Evolutionary conservation across 35 echinoderm and acorn worm species (phyloP).

Genomic region (Heliocidaris tuberculata): DNA sequence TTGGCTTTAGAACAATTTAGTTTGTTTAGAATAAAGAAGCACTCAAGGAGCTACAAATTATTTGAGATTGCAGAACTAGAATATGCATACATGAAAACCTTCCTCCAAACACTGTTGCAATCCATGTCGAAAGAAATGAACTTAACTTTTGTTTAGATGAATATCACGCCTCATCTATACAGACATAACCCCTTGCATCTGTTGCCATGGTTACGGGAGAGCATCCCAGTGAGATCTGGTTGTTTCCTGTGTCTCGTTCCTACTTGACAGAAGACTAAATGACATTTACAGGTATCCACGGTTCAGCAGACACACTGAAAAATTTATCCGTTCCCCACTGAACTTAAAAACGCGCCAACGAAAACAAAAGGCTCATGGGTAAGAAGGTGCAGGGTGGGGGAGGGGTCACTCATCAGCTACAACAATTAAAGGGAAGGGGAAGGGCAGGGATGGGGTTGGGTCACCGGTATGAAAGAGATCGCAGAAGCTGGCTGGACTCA

Average conservation of each 20-base stretch:
- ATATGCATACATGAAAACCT: too few relatives aligned
- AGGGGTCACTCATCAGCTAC: background rate
- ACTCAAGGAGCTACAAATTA: too few relatives aligned
- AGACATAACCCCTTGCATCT: too few relatives aligned
- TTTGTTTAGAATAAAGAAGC: too few relatives aligned
- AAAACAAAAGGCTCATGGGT: slow-evolving; percentile 3
- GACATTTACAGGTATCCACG: slow-evolving; percentile 22
- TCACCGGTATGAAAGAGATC: slow-evolving; percentile 25
- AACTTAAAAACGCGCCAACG: slow-evolving; percentile 41
- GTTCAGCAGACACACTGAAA: slow-evolving; percentile 46
- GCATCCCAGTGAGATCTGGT: background rate
- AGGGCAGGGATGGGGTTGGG: background rate
- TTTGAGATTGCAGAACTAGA: too few relatives aligned
- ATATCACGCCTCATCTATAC: too few relatives aligned
- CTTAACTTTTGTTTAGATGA: too few relatives aligned
- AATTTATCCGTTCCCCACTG: slow-evolving; percentile 51
- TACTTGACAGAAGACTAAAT: background rate
- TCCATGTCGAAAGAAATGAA: too few relatives aligned
- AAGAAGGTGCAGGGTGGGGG: background rate
- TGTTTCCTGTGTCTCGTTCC: background rate
- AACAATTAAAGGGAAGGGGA: background rate
- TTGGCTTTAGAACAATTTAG: too few relatives aligned
- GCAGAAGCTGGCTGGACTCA: slow-evolving; percentile 42
- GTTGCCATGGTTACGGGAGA: background rate
- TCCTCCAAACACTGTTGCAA: too few relatives aligned